These are phyloP conservation scores for Thereva nobilitata DNA, from an alignment of 2,888 invertebrate genomes.

Conservation along the genomic window DNA sequence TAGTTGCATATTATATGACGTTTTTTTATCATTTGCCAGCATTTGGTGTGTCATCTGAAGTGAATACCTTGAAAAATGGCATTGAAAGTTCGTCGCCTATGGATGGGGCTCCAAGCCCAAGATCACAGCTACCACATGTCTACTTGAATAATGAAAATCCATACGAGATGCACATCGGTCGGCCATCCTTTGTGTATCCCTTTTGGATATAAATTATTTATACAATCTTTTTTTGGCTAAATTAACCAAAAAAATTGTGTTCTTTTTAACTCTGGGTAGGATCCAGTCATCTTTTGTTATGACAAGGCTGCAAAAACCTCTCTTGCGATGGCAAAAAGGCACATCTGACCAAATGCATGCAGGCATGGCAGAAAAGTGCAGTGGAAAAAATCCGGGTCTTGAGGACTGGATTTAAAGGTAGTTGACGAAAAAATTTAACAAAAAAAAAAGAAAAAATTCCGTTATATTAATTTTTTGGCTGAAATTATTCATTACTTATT, in stretches of 20 bases:
- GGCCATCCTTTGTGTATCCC: neutral
- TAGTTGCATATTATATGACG: slow-evolving; percentile 29
- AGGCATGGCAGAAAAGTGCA: neutral
- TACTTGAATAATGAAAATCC: slow-evolving; percentile 34
- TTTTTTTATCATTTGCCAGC: slow-evolving; percentile 8
- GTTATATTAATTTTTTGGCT: too few relatives aligned
- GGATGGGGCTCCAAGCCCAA: slow-evolving; percentile 1
- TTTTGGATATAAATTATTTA: slow-evolving; percentile 28
- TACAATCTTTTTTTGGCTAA: slow-evolving; percentile 24
- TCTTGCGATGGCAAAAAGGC: slow-evolving; percentile 12
- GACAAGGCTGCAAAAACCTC: slow-evolving; percentile 9
- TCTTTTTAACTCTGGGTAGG: slow-evolving; percentile 4
- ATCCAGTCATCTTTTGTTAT: slow-evolving; percentile 32
- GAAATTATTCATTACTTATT: too few relatives aligned
- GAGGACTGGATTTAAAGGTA: neutral
- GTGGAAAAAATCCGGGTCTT: neutral
- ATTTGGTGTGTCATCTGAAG: slow-evolving; percentile 27
- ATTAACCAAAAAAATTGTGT: slow-evolving; percentile 23
- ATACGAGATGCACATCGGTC: slow-evolving; percentile 29
- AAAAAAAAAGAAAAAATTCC: too few relatives aligned
- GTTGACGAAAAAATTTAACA: neutral
- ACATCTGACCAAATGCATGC: slow-evolving; percentile 15
- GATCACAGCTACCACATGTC: slow-evolving; percentile 22
- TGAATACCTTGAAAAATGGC: slow-evolving; percentile 33
- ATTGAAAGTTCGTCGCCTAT: slow-evolving; percentile 29